Percentiles rank a stretch among this genome's conserved stretches.
Conservation (phyloP, 2,888 invertebrate species). For the Yponomeuta cagnagella region DNA sequence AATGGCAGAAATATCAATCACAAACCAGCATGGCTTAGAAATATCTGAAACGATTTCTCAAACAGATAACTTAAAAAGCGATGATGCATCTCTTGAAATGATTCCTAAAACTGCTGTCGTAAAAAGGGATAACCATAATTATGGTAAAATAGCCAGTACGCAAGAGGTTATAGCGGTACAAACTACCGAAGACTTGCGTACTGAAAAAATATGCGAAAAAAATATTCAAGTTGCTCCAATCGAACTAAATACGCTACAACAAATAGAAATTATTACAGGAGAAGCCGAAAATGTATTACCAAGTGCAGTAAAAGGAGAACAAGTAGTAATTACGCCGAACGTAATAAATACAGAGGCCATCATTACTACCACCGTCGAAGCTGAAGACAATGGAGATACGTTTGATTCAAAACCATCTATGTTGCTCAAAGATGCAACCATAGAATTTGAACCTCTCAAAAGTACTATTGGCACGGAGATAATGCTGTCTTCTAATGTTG, state of each 20-base stretch:
- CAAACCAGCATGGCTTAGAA: slow-evolving; percentile 65
- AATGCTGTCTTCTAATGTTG: slow-evolving; percentile 34
- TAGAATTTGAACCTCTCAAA: slow-evolving; percentile 48
- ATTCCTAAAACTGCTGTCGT: slow-evolving; percentile 43
- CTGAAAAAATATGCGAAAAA: slow-evolving; percentile 34
- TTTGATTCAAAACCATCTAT: slow-evolving; percentile 41
- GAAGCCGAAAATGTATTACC: slow-evolving; percentile 67
- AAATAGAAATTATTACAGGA: slow-evolving; percentile 63
- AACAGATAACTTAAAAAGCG: slow-evolving; percentile 67
- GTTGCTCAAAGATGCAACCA: slow-evolving; percentile 36
- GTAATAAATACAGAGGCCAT: slow-evolving; percentile 74
- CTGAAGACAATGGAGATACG: slow-evolving; percentile 73
- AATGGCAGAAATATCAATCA: slow-evolving; percentile 53
- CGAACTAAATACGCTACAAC: slow-evolving; percentile 55
- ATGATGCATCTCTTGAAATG: slow-evolving; percentile 43
- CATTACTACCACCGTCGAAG: slow-evolving; percentile 70
- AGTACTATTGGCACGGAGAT: slow-evolving; percentile 57
- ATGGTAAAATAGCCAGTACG: slow-evolving; percentile 56
- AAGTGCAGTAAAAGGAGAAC: slow-evolving; percentile 27
- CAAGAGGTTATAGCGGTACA: slow-evolving; percentile 53
- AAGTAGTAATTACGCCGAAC: slow-evolving; percentile 58
- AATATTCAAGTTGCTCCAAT: slow-evolving; percentile 43
- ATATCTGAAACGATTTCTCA: slow-evolving; percentile 73
- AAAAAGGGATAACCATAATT: slow-evolving; percentile 50
- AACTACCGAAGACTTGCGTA: slow-evolving; percentile 42